Evolutionary conservation across 2,113 vertebrate genomes (phyloP).

Genomic region (Hystrix brachyura): DNA sequence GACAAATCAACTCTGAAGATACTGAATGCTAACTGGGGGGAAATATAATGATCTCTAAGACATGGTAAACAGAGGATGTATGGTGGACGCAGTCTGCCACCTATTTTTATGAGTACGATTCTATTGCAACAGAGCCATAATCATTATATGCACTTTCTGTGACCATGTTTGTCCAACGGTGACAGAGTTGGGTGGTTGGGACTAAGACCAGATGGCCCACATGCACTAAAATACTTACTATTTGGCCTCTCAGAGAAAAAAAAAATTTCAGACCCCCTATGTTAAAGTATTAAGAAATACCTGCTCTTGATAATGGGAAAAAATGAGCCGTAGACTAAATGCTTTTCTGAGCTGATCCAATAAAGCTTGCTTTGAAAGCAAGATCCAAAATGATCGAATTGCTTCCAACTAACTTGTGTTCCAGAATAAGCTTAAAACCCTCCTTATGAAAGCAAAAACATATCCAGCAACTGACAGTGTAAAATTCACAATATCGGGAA

Average conservation of each 20-base stretch:
- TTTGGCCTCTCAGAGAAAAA: background rate
- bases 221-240: background rate
- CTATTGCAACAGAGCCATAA: background rate
- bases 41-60: background rate
- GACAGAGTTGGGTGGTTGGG: background rate
- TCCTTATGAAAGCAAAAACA: background rate
- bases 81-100: background rate
- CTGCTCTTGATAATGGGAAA: background rate
- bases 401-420: constrained; percentile 18
- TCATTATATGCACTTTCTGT: constrained; percentile 36
- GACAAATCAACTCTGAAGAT: background rate
- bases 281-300: background rate
- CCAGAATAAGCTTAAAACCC: background rate
- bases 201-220: background rate
- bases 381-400: background rate
- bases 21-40: background rate
- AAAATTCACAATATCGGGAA: background rate
- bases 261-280: background rate
- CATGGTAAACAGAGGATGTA: background rate
- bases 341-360: background rate
- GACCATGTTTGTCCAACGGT: background rate
- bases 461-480: background rate
- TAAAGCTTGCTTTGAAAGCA: constrained; percentile 43
- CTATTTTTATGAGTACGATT: background rate
- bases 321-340: background rate